phyloP scores from a whole-genome alignment of 1,140 invertebrate genomes.

The Paraescarpia echinospica region DNA sequence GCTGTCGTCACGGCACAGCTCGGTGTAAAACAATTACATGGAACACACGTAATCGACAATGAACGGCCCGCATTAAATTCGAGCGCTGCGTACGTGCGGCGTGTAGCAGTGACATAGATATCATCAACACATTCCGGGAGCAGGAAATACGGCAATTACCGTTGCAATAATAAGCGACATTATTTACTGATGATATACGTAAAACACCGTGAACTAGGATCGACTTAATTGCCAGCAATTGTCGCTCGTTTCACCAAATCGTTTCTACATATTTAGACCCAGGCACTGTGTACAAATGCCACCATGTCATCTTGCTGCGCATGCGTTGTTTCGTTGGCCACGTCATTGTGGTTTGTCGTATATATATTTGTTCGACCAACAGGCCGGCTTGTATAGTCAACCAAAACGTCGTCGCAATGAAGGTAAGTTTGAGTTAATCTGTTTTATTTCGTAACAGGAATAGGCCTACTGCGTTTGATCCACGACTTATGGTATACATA shows the following conservation, averaged over 20 bases:
- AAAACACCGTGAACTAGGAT: background rate
- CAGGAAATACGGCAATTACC: background rate
- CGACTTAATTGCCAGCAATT: background rate
- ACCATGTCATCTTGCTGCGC: background rate
- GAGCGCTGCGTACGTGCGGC: background rate
- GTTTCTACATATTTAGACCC: background rate
- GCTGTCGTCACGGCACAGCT: background rate
- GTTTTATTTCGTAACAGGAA: background rate
- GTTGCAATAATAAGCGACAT: background rate
- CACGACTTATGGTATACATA: background rate
- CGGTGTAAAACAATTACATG: background rate
- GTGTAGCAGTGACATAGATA: background rate
- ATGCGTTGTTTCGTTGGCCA: background rate
- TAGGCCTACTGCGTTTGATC: background rate
- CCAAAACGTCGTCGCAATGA: background rate
- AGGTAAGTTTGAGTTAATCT: background rate
- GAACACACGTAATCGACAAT: background rate
- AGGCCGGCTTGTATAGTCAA: background rate
- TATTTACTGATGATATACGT: background rate
- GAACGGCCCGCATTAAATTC: background rate
- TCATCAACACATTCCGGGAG: background rate
- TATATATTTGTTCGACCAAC: background rate
- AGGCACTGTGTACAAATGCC: background rate
- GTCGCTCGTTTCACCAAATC: background rate
- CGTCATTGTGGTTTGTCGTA: background rate